Evolutionary conservation across 2,888 invertebrate genomes (phyloP).

Genomic region (Drosophila mulleri): DNA sequence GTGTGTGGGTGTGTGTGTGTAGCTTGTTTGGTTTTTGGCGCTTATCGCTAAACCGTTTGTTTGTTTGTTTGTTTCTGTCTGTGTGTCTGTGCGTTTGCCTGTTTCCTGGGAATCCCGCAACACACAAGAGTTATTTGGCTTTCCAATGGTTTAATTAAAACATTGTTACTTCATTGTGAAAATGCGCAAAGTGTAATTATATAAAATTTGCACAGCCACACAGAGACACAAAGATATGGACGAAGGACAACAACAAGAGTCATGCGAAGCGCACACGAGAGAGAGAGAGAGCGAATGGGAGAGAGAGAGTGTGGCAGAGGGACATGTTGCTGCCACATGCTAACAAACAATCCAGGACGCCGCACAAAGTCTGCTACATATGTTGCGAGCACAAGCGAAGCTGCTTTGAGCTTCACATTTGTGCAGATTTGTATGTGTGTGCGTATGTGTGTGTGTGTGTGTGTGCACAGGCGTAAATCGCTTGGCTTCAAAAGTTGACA

Average conservation of each 20-base stretch:
- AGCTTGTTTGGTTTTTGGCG: slow-evolving; percentile 36
- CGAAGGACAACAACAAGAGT: slow-evolving; percentile 12
- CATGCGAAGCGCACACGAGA: background rate
- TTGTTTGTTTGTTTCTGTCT: slow-evolving; percentile 41
- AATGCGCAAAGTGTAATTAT: slow-evolving; percentile 82
- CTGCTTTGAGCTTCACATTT: slow-evolving; percentile 53
- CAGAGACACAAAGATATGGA: slow-evolving; percentile 38
- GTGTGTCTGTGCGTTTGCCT: slow-evolving; percentile 29
- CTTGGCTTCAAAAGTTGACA: slow-evolving; percentile 76
- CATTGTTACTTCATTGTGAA: slow-evolving; percentile 82
- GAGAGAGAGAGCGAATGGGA: background rate
- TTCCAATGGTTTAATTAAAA: slow-evolving; percentile 80
- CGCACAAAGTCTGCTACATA: slow-evolving; percentile 71
- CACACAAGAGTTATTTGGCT: slow-evolving; percentile 80
- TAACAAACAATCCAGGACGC: slow-evolving; percentile 71
- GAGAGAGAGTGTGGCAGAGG: slow-evolving; percentile 1
- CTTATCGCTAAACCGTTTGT: slow-evolving; percentile 46
- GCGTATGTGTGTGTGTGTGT: slow-evolving; percentile 10
- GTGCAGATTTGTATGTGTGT: slow-evolving; percentile 20
- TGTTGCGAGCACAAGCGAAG: slow-evolving; percentile 57
- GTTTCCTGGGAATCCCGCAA: slow-evolving; percentile 55
- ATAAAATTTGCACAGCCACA: slow-evolving; percentile 77
- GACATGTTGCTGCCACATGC: slow-evolving; percentile 50
- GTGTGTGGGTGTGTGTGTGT: slow-evolving; percentile 31
- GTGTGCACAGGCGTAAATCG: slow-evolving; percentile 57